Conservation (phyloP, 2,113 vertebrate genomes). For the Ardeotis arabs region DNA sequence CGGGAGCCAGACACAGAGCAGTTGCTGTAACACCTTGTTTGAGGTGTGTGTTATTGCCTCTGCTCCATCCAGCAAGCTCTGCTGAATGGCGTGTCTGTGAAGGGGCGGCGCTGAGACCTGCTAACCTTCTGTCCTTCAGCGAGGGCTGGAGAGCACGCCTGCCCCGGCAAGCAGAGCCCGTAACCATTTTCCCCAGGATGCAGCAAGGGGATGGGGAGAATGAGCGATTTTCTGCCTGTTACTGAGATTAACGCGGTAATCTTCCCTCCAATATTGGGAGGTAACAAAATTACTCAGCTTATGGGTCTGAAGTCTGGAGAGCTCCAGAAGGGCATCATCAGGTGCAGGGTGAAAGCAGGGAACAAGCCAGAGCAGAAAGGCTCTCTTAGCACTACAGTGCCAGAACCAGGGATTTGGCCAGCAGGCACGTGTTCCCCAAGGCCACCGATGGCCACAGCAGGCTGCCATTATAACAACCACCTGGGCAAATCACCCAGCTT, state of each 20-base stretch:
- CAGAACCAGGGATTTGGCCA: neutral
- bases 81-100: neutral
- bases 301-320: slow-evolving; percentile 37
- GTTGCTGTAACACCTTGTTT: neutral
- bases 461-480: slow-evolving; percentile 16
- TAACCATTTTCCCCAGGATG: neutral
- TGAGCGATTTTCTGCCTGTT: neutral
- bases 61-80: neutral
- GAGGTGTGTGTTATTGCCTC: neutral
- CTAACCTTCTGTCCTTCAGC: neutral
- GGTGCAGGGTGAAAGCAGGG: slow-evolving; percentile 43
- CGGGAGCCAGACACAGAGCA: neutral
- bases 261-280: neutral
- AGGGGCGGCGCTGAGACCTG: neutral
- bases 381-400: neutral
- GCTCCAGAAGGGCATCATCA: slow-evolving; percentile 51
- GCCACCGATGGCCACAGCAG: slow-evolving; percentile 34
- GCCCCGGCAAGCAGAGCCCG: neutral
- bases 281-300: slow-evolving; percentile 59
- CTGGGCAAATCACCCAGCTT: slow-evolving; percentile 47
- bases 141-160: neutral
- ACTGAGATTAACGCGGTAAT: neutral
- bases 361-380: slow-evolving; percentile 67
- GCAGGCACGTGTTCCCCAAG: neutral
- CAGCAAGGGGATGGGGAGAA: neutral